A percentile compares a stretch with the other conserved stretches of the same genome.
Conservation (phyloP, 1,140 invertebrate genomes). For the Drosophila serrata region DNA sequence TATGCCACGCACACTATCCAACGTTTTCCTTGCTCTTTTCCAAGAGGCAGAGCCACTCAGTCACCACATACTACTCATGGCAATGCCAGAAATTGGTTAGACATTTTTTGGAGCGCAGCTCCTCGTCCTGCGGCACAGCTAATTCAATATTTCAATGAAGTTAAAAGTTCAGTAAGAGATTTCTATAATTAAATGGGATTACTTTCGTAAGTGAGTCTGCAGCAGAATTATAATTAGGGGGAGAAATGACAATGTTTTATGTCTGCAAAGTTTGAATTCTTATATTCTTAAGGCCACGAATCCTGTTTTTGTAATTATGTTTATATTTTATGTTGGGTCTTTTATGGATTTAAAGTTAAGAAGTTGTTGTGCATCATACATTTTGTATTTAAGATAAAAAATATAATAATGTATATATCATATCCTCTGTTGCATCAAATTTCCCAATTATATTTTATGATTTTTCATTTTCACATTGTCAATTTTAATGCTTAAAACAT, state of each 20-base stretch:
- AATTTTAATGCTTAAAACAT: not conserved
- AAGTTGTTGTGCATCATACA: no score
- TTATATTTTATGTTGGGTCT: not conserved
- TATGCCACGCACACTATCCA: conserved; percentile 69
- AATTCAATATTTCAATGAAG: conserved; percentile 35
- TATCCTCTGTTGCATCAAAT: not conserved
- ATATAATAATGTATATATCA: not conserved
- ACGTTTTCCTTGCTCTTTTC: conserved; percentile 29
- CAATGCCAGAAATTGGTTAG: conserved; percentile 24
- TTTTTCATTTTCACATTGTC: not conserved
- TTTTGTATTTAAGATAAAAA: not conserved
- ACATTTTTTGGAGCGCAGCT: conserved; percentile 4
- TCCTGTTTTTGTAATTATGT: no score
- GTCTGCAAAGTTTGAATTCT: not conserved
- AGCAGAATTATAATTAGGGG: not conserved
- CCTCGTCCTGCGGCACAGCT: conserved; percentile 1
- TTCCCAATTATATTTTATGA: not conserved
- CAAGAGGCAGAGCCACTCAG: not conserved
- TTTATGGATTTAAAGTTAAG: no score
- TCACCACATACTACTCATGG: not conserved
- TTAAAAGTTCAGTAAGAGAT: conserved; percentile 37
- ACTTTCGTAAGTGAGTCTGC: not conserved
- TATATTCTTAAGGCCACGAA: no score
- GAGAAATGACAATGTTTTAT: not conserved
- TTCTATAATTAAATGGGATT: conserved; percentile 39